Base-by-base conservation (phyloP, 2,888 invertebrate species). In the Achlya flavicornis region DNA sequence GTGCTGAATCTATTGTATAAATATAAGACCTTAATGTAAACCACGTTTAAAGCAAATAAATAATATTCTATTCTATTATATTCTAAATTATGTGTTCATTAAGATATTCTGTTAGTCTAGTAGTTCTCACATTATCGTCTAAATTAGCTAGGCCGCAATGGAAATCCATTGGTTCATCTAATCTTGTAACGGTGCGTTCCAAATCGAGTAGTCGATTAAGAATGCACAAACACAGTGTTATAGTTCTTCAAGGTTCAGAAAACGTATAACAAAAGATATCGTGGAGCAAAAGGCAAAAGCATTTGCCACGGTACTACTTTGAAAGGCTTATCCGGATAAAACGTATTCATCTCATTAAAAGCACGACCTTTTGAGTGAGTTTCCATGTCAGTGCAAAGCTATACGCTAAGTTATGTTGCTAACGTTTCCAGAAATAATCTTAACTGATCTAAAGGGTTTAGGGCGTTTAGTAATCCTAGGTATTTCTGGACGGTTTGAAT, bases 271-370 rank as follows among this genome's bases (percentile, higher is more conserved):
- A 66, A 69, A 67, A 35, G 53, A 62, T 48, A 66, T 33, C 58
- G 35, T 62, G 16, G 62, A 41, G 66, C 66, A 68, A 71, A 74
- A 68, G 69, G 69, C 72, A 62, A 16, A 72, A 76, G 68, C 70
- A 66, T 75, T 74, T 62, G 67, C 61, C 67, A 66, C 70, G 68
- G 63, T 60, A 65, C 65, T 67, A 62, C 67, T 61, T 70, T 74
- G 69, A 75, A 76, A 79, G 75, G 80, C 78, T 86, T 83, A 84
- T 78, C 80, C 77, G 77, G 72, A 69, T 68, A 72, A 77, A 78
- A 68, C 69, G 77, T 78, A 81, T 81, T 85, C 81, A 82, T 84
- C 79, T 82, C 84, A 86, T 86, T 84, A 84, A 83, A 81, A 82
- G 75, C 76, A 63, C 69, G 72, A 79, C 78, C 80, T 80, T 82